Evolutionary conservation across 2,888 invertebrate genomes (phyloP).

Genomic region (Diarsia dahlii): DNA sequence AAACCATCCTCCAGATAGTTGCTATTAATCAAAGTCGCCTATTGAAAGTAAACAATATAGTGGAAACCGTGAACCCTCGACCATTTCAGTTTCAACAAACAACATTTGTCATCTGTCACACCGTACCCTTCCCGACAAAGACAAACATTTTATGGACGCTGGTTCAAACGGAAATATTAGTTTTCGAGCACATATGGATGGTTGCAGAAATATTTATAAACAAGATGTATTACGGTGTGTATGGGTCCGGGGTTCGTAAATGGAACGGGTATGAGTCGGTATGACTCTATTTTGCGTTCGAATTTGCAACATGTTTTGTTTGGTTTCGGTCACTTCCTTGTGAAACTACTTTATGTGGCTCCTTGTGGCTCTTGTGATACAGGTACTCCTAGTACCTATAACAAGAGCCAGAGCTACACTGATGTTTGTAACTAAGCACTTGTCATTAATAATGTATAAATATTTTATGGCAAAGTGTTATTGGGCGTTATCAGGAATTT

Average conservation of each 20-base stretch:
- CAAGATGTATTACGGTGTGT: conserved; percentile 59
- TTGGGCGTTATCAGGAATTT: too few relatives aligned
- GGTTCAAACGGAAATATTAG: conserved; percentile 73
- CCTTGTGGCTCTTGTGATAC: too few relatives aligned
- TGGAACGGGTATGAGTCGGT: conserved; percentile 22
- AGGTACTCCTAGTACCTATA: too few relatives aligned
- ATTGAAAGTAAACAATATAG: conserved; percentile 82
- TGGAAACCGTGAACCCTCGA: conserved; percentile 71
- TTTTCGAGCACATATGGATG: conserved; percentile 68
- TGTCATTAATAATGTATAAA: too few relatives aligned
- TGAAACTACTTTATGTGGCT: too few relatives aligned
- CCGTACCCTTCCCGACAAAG: conserved; percentile 75
- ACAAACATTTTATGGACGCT: conserved; percentile 76
- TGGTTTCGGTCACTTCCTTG: neutral
- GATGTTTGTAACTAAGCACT: too few relatives aligned
- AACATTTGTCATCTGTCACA: conserved; percentile 85
- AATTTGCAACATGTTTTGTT: neutral
- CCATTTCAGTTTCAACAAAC: conserved; percentile 77
- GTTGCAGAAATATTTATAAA: conserved; percentile 64
- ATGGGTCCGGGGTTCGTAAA: conserved; percentile 37
- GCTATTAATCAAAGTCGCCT: conserved; percentile 80
- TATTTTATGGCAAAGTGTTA: too few relatives aligned
- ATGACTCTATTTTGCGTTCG: conserved; percentile 33
- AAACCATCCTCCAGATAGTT: conserved; percentile 72
- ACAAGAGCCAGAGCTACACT: too few relatives aligned